phyloP scores from a whole-genome alignment of 2,113 vertebrate species.

The Phylloscopus trochilus region DNA sequence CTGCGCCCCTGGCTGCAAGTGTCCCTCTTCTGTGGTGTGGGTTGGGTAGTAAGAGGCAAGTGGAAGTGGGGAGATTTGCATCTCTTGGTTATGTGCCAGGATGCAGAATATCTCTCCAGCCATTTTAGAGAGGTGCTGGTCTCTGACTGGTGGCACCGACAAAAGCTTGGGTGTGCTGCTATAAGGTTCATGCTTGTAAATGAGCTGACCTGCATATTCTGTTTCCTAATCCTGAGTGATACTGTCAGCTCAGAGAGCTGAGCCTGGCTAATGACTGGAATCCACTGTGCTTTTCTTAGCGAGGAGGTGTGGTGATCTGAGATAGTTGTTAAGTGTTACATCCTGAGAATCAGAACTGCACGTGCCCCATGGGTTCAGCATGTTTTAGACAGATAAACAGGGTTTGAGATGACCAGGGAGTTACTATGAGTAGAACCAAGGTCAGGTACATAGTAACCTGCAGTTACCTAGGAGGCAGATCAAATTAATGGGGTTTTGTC shows the following conservation, averaged over 20 bases:
- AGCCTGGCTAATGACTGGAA: slow-evolving; percentile 60
- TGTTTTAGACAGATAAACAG: slow-evolving; percentile 24
- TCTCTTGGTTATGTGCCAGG: not conserved
- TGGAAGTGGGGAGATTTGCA: not conserved
- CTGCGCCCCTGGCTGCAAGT: not conserved
- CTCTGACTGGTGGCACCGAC: not conserved
- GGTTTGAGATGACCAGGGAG: slow-evolving; percentile 29
- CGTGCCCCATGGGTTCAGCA: slow-evolving; percentile 7
- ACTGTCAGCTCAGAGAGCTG: slow-evolving; percentile 58
- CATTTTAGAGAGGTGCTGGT: not conserved
- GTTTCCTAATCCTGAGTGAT: slow-evolving; percentile 59
- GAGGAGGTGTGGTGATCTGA: slow-evolving; percentile 46
- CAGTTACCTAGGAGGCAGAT: slow-evolving; percentile 24
- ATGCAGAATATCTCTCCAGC: not conserved
- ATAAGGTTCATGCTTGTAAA: not conserved
- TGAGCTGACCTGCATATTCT: slow-evolving; percentile 52
- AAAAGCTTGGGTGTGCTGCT: slow-evolving; percentile 15
- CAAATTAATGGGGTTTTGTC: slow-evolving; percentile 33
- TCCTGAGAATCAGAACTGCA: slow-evolving; percentile 43
- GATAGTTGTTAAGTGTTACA: slow-evolving; percentile 38
- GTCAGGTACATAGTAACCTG: slow-evolving; percentile 22
- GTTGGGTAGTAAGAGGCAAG: not conserved
- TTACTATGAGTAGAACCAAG: slow-evolving; percentile 26
- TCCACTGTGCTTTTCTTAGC: slow-evolving; percentile 61
- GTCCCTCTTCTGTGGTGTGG: not conserved